Conservation (phyloP, 2,888 invertebrate genomes). For the Chalcosyrphus nemorum region DNA sequence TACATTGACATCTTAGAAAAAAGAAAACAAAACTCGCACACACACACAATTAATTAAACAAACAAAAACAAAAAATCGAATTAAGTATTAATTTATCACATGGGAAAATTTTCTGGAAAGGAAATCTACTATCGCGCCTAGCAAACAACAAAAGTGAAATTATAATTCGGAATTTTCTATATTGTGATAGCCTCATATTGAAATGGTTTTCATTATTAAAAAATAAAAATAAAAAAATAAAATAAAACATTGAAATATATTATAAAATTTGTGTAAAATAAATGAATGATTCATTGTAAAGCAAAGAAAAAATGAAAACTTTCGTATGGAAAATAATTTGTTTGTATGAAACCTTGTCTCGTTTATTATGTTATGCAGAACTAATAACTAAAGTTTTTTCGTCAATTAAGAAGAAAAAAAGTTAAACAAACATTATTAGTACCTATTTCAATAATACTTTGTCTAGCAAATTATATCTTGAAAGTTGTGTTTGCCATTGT, state of each 20-base stretch:
- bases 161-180: slow-evolving; percentile 44
- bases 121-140: slow-evolving; percentile 1
- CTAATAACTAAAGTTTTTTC: not conserved
- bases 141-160: not conserved
- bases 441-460: too few relatives aligned
- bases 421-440: too few relatives aligned
- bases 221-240: slow-evolving; percentile 11
- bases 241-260: not conserved
- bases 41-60: slow-evolving; percentile 1
- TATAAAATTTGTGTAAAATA: slow-evolving; percentile 7
- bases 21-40: slow-evolving; percentile 1
- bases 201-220: slow-evolving; percentile 62
- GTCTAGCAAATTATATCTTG: too few relatives aligned
- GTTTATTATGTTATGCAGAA: not conserved
- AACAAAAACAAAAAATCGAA: too few relatives aligned
- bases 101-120: slow-evolving; percentile 21
- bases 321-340: not conserved
- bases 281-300: slow-evolving; percentile 9
- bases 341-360: not conserved
- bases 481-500: too few relatives aligned
- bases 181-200: slow-evolving; percentile 65
- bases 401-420: not conserved
- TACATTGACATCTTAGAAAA: not conserved
- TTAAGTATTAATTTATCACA: slow-evolving; percentile 38
- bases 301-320: not conserved